Base-by-base conservation (phyloP, 1,140 invertebrate species). In the Drosophila seguyi region DNA sequence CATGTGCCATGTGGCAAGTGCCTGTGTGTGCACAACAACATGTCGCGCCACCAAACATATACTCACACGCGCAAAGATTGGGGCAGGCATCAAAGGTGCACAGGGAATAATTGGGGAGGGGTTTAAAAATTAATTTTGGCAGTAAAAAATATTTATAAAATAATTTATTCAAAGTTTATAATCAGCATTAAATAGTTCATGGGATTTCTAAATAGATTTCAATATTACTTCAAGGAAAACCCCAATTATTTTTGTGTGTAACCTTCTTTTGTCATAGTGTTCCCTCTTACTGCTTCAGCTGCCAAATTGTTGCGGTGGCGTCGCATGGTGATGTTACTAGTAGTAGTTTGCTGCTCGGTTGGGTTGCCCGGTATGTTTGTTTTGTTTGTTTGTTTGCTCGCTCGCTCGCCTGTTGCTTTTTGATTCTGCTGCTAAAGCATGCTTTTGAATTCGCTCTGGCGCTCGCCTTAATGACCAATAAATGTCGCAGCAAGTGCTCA, bases 1-100 rank as follows among this genome's bases (percentile, higher is more conserved):
- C 52, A 66, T 60, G 41, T 66, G 62, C 50, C 50, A 53, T 55
- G 52, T 55, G 52, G 52, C 48, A 65, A 61, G 56, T 65, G 73
- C 56, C 76, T 81, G 83, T 71, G 83, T 87, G 83, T 79, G 79
- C 79, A 86, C 83, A 88, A 86, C 83, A 88, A 77, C 73, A 90
- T 84, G 85, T 88, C 80, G 84, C 84, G 84, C 85, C 84, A 88
- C 53, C 69, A 55, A 62, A 60, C 22, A 38, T 18, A 42, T 0
- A 34, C 29, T 20, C 50, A 20, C 22, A 66, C 38, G 27, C 47
- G 36, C 39, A 39, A 42, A 68, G 63, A 48, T 41, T 72, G 66
- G 53, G 56, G 62, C 59, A 57, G 62, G 65, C 73, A 80, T 68
- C 44, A 62, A 60, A 68, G 71, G 61, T 75, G 45, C 68, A 56